Evolutionary conservation across 2,888 invertebrate genomes (phyloP).

Genomic region (Cylindroiulus punctatus): DNA sequence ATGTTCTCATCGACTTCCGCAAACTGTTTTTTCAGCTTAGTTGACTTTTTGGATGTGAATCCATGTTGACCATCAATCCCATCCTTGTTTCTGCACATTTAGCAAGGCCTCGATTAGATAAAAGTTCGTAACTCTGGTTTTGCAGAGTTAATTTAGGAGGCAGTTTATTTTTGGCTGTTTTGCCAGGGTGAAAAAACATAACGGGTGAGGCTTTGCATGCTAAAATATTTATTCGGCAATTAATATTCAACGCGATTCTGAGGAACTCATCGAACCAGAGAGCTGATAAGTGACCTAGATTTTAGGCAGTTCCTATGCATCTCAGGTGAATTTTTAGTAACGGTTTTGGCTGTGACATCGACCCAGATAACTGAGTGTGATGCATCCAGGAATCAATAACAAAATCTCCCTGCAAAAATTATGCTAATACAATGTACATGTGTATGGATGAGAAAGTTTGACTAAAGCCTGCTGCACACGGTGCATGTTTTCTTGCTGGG

Average conservation of each 20-base stretch:
- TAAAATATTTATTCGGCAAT: not conserved
- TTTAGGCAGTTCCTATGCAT: not conserved
- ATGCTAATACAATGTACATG: no score
- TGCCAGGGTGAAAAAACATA: not conserved
- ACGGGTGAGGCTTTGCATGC: not conserved
- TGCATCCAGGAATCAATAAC: no score
- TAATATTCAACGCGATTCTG: slow-evolving; percentile 7
- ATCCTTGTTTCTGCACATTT: not conserved
- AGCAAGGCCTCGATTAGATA: not conserved
- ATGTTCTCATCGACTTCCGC: no score
- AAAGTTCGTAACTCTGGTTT: not conserved
- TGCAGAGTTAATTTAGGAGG: not conserved
- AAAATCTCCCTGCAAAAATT: no score
- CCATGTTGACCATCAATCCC: not conserved
- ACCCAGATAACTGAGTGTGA: no score
- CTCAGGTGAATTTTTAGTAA: not conserved
- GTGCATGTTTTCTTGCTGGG: no score
- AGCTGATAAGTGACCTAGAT: not conserved
- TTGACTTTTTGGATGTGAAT: not conserved
- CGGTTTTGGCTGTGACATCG: no score
- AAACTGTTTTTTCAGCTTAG: no score
- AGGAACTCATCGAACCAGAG: not conserved
- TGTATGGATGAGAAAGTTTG: no score
- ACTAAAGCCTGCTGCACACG: no score
- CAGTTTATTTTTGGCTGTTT: not conserved